Evolutionary conservation across 2,113 vertebrate species (phyloP).

Genomic region (Ornithorhynchus anatinus): DNA sequence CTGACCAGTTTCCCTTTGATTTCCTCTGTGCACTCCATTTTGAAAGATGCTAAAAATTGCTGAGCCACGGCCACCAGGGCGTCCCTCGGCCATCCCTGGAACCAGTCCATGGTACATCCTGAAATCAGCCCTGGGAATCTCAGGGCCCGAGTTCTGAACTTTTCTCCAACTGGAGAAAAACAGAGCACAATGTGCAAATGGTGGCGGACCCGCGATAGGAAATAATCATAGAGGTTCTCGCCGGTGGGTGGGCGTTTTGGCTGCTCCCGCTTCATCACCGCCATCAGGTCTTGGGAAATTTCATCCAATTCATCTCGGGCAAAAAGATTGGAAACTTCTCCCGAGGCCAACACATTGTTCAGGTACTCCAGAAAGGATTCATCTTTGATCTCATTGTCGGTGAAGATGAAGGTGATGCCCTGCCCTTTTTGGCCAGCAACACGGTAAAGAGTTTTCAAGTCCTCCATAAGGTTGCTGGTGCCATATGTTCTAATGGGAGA

Average conservation of each 20-base stretch:
- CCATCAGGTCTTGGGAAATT: conserved; percentile 80
- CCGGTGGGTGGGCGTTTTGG: conserved; percentile 69
- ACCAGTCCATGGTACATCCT: conserved; percentile 86
- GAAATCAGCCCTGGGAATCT: conserved; percentile 85
- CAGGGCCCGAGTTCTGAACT: conserved; percentile 75
- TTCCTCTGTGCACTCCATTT: conserved; percentile 77
- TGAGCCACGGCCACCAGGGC: conserved; percentile 82
- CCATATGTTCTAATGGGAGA: conserved; percentile 75
- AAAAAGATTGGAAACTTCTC: conserved; percentile 85
- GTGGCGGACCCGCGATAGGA: conserved; percentile 77
- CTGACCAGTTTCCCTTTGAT: conserved; percentile 75
- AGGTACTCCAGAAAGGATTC: conserved; percentile 86
- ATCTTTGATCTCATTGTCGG: conserved; percentile 84
- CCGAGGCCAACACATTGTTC: conserved; percentile 83
- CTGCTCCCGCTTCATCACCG: conserved; percentile 75
- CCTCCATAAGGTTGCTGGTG: conserved; percentile 81
- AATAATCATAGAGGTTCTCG: conserved; percentile 84
- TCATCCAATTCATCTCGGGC: conserved; percentile 80
- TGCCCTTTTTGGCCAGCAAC: conserved; percentile 79
- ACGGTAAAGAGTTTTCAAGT: conserved; percentile 80
- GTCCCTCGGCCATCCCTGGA: conserved; percentile 82
- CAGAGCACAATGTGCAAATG: conserved; percentile 84
- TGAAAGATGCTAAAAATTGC: conserved; percentile 77
- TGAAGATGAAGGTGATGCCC: conserved; percentile 82
- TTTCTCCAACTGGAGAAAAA: conserved; percentile 86